Base-by-base conservation (phyloP, 2,797 vertebrate species). In the Malacoctenus gilli region DNA sequence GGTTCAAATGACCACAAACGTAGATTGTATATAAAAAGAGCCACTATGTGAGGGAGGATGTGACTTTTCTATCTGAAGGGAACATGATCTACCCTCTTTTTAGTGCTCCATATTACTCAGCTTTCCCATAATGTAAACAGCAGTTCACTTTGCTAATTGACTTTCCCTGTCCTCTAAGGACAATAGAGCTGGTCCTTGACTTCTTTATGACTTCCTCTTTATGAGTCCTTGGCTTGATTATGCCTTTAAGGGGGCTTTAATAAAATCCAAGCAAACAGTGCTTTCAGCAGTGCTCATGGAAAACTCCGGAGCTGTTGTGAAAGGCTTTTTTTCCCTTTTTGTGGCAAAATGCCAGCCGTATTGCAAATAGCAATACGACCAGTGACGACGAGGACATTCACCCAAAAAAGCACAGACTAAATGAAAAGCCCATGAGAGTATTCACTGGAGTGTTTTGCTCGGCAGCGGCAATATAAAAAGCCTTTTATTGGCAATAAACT, bases 121-220 rank as follows among this genome's bases (percentile, higher is more conserved):
- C 30, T 64, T 72, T 48, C 62, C 59, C 28, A 15, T n/a, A 47
- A 37, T n/a, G 42, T 65, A 72, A 84, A 86, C 65, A 77, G 63
- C 62, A 63, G 64, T 63, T 75, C 65, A 70, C 68, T 76, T 64
- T 49, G 41, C 58, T 77, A 86, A 89, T 86, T 83, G 71, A 87
- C 85, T 87, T 85, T 87, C 77, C 68, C 58, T 18, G 48, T 64
- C 70, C 66, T 78, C 65, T 71, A 32, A 59, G 70, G 76, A 87
- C 84, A 82, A 85, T 75, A 58, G 70, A 49, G 50, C 64, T 14
- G 52, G 56, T 57, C 79, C 81, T 79, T 60, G 69, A 76, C 83
- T 79, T 70, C 72, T 84, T 88, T 88, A 90, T 73, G 78, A 81
- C 83, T 90, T 89, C 75, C 80, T 59, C 53, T 85, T 86, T 82